Percentiles rank a stretch among this genome's conserved stretches.
Evolutionary conservation across 2,888 invertebrate genomes (phyloP).

Genomic region (Plebejus argus): DNA sequence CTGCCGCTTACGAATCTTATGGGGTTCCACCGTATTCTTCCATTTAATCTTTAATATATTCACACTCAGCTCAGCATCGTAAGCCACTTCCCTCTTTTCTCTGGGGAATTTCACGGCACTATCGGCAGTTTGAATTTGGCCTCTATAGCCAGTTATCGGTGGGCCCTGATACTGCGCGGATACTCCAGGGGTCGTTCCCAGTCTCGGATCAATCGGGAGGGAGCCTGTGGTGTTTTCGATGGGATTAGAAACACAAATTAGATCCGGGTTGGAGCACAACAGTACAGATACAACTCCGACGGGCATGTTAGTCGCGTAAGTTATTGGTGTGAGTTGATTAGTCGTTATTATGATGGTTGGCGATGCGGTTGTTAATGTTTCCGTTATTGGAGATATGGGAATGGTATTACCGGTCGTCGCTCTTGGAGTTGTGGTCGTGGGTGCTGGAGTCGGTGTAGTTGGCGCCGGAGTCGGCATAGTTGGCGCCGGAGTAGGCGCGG

Average conservation of each 20-base stretch:
- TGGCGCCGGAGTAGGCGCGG: slow-evolving; percentile 39
- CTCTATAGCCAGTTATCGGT: slow-evolving; percentile 60
- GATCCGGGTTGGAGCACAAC: slow-evolving; percentile 68
- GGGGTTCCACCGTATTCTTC: slow-evolving; percentile 44
- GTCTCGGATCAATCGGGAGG: slow-evolving; percentile 71
- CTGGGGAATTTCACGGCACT: slow-evolving; percentile 68
- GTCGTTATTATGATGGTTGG: slow-evolving; percentile 41
- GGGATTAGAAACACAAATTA: slow-evolving; percentile 72
- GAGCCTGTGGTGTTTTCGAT: slow-evolving; percentile 67
- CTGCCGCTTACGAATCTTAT: slow-evolving; percentile 64
- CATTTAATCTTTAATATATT: slow-evolving; percentile 36
- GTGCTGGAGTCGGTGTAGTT: slow-evolving; percentile 36
- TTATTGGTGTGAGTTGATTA: slow-evolving; percentile 36
- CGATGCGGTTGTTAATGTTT: slow-evolving; percentile 45
- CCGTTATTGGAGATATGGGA: slow-evolving; percentile 40
- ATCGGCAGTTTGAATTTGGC: slow-evolving; percentile 58
- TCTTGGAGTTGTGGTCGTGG: slow-evolving; percentile 36
- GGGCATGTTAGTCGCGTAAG: slow-evolving; percentile 38
- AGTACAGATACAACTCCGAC: slow-evolving; percentile 62
- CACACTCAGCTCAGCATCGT: not conserved
- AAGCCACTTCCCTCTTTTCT: slow-evolving; percentile 54
- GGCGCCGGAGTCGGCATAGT: slow-evolving; percentile 38
- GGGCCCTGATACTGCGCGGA: slow-evolving; percentile 58
- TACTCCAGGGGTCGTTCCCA: slow-evolving; percentile 66
- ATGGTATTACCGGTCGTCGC: slow-evolving; percentile 44